Percentiles rank a stretch among this genome's conserved stretches.
These are phyloP conservation scores for Pagrus major DNA, from an alignment of 2,113 vertebrate genomes.

Conservation along the genomic window DNA sequence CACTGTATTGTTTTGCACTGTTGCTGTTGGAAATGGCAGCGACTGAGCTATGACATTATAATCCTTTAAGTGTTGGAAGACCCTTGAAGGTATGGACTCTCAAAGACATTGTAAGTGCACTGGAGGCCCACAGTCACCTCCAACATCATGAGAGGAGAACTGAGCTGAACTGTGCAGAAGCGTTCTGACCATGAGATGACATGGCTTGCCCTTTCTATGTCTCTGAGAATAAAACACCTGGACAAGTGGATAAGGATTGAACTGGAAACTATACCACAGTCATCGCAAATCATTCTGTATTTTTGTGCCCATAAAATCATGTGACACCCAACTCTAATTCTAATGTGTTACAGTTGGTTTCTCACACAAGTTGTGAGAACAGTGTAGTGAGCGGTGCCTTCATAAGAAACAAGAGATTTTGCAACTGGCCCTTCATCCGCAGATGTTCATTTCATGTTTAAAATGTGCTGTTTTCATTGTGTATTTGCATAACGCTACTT, in stretches of 20 bases:
- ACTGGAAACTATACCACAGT: conserved; percentile 30
- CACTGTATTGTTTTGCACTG: conserved; percentile 23
- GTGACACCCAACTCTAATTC: conserved; percentile 10
- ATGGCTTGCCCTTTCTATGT: conserved; percentile 3
- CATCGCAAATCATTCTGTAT: conserved; percentile 19
- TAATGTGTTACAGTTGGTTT: conserved; percentile 34
- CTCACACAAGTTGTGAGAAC: conserved; percentile 37
- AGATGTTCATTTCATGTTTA: conserved; percentile 39
- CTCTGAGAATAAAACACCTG: conserved; percentile 29
- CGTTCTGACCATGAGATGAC: neutral
- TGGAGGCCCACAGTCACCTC: conserved; percentile 8
- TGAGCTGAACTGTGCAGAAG: neutral
- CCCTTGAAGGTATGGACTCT: neutral
- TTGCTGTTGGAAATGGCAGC: conserved; percentile 23
- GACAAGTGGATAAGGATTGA: neutral
- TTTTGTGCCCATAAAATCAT: conserved; percentile 32
- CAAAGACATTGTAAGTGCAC: conserved; percentile 2
- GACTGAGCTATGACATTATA: neutral
- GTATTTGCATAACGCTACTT: conserved; percentile 23
- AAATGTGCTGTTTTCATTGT: conserved; percentile 40
- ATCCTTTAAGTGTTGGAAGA: conserved; percentile 22
- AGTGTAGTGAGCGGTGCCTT: conserved; percentile 68
- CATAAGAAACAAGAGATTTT: conserved; percentile 54
- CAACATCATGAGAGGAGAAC: neutral
- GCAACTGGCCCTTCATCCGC: conserved; percentile 43